These are phyloP conservation scores for Alviniconcha strummeri DNA, from an alignment of 2,888 invertebrate species.

Conservation along the genomic window DNA sequence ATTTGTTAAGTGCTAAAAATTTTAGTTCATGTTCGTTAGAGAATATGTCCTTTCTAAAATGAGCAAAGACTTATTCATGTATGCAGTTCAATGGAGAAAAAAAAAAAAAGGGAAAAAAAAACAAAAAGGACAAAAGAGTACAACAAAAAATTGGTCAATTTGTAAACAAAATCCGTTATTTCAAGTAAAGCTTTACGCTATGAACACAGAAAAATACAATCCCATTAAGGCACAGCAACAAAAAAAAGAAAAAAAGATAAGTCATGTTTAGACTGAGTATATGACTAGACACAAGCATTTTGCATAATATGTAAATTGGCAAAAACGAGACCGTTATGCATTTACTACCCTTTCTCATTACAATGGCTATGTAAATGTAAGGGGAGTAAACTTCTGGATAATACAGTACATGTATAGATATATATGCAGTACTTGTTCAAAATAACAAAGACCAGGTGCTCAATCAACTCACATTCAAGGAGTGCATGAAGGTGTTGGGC, in stretches of 20 bases:
- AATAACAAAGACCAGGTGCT: too few relatives aligned
- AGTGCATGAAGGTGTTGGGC: too few relatives aligned
- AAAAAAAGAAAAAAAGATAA: constrained; percentile 41
- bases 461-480: too few relatives aligned
- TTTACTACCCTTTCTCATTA: constrained; percentile 30
- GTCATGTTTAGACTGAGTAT: constrained; percentile 65
- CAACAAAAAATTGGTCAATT: constrained; percentile 55
- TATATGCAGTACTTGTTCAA: background rate
- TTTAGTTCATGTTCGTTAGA: constrained; percentile 1
- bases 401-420: background rate
- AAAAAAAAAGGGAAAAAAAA: background rate
- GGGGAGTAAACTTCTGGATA: constrained; percentile 17
- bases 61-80: constrained; percentile 43
- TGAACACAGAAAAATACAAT: constrained; percentile 59
- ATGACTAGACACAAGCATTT: constrained; percentile 51
- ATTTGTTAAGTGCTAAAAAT: constrained; percentile 13
- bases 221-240: constrained; percentile 70
- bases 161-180: constrained; percentile 58
- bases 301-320: constrained; percentile 43
- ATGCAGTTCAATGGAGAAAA: constrained; percentile 36
- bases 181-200: constrained; percentile 64
- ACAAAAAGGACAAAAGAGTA: constrained; percentile 27
- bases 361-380: constrained; percentile 26
- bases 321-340: constrained; percentile 35
- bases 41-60: background rate